These are phyloP conservation scores for Epistrophe grossulariae DNA, from an alignment of 2,888 invertebrate genomes.

Conservation along the genomic window DNA sequence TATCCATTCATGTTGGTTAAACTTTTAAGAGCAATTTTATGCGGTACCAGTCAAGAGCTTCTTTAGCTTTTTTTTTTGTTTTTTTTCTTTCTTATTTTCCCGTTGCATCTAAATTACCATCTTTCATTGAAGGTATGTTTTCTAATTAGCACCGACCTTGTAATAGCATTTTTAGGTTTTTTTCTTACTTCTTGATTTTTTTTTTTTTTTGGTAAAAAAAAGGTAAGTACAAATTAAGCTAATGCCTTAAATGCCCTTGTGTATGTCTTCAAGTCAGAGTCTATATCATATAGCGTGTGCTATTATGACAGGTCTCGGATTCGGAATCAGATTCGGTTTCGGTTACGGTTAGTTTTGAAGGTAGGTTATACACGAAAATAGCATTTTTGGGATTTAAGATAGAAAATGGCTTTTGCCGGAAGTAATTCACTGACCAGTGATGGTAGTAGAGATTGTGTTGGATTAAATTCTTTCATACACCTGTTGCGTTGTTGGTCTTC, in stretches of 20 bases:
- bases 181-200: neutral
- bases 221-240: conserved; percentile 20
- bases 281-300: conserved; percentile 3
- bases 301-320: conserved; percentile 14
- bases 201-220: conserved; percentile 1
- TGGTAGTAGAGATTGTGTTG: neutral
- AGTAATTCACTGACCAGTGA: conserved; percentile 23
- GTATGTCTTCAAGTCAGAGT: neutral
- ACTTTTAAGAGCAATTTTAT: no score
- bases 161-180: neutral
- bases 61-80: neutral
- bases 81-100: conserved; percentile 1
- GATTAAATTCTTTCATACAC: conserved; percentile 11
- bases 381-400: conserved; percentile 13
- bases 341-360: neutral
- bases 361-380: neutral
- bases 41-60: no score
- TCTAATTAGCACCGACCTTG: conserved; percentile 20
- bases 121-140: conserved; percentile 18
- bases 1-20: no score
- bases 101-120: neutral
- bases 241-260: neutral
- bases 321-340: neutral
- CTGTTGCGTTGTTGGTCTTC: conserved; percentile 4
- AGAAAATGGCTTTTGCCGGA: conserved; percentile 29